phyloP scores from a whole-genome alignment of 2,888 invertebrate species.

The Aelia acuminata region DNA sequence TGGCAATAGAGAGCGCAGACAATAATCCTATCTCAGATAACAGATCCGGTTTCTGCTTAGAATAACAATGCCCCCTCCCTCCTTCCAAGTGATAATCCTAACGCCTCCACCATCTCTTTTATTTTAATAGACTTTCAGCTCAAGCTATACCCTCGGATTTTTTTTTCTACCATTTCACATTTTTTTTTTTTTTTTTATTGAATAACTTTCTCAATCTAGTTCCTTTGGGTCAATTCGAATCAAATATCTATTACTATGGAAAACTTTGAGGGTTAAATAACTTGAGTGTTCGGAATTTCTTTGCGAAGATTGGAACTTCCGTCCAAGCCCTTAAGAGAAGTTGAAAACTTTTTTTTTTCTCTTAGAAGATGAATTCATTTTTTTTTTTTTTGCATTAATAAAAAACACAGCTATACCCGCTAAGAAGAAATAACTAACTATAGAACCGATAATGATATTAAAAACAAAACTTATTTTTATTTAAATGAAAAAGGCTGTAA shows the following conservation, averaged over 20 bases:
- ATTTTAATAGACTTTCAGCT: conserved; percentile 21
- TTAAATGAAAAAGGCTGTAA: too few relatives aligned
- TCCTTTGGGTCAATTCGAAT: not conserved
- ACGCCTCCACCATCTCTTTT: not conserved
- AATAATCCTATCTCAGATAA: conserved; percentile 41
- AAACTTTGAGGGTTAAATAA: not conserved
- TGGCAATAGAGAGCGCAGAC: conserved; percentile 29
- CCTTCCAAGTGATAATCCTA: conserved; percentile 21
- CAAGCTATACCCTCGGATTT: not conserved
- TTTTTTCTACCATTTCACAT: too few relatives aligned
- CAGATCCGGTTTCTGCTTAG: conserved; percentile 44
- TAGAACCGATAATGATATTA: not conserved
- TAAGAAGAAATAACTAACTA: not conserved
- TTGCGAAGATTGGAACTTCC: not conserved
- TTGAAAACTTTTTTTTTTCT: not conserved
- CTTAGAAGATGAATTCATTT: not conserved
- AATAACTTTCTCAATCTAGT: conserved; percentile 38
- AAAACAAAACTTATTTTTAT: not conserved
- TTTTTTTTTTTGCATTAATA: not conserved
- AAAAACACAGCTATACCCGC: not conserved
- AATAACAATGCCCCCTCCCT: not conserved
- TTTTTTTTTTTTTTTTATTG: not conserved
- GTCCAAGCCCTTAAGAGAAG: not conserved
- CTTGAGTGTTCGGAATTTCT: not conserved
- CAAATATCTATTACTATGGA: not conserved